Conservation (phyloP, 2,113 vertebrate genomes). For the Ailuropoda melanoleuca region DNA sequence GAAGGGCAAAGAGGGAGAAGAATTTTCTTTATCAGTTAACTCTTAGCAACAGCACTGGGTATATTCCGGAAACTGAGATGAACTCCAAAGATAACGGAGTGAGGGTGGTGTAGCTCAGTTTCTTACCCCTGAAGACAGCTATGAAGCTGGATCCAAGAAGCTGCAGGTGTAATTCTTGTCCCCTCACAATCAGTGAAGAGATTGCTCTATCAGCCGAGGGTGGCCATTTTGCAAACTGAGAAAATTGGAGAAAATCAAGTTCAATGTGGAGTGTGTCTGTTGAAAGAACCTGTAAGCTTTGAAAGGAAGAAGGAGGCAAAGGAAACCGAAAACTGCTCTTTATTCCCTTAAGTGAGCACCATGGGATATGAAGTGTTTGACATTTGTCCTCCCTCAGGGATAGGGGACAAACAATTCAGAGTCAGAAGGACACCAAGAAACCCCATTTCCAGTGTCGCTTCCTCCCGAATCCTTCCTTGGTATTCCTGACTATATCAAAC, state of each 20-base stretch:
- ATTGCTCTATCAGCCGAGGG: background rate
- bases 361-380: background rate
- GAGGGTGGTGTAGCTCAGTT: background rate
- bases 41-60: background rate
- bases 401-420: background rate
- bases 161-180: background rate
- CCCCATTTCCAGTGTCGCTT: background rate
- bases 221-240: background rate
- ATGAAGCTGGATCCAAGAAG: background rate
- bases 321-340: background rate
- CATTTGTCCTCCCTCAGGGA: background rate
- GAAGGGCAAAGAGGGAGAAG: background rate
- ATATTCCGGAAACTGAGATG: background rate
- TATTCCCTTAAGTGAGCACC: background rate
- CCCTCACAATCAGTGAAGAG: background rate
- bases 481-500: background rate
- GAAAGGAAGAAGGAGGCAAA: background rate
- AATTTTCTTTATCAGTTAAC: background rate
- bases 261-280: background rate
- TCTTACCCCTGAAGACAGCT: background rate
- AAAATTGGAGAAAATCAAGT: background rate
- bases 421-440: background rate
- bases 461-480: background rate
- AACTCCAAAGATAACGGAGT: background rate
- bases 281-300: background rate